phyloP scores from a whole-genome alignment of 2,797 vertebrate genomes.

The Parotocinclus haroldoi region DNA sequence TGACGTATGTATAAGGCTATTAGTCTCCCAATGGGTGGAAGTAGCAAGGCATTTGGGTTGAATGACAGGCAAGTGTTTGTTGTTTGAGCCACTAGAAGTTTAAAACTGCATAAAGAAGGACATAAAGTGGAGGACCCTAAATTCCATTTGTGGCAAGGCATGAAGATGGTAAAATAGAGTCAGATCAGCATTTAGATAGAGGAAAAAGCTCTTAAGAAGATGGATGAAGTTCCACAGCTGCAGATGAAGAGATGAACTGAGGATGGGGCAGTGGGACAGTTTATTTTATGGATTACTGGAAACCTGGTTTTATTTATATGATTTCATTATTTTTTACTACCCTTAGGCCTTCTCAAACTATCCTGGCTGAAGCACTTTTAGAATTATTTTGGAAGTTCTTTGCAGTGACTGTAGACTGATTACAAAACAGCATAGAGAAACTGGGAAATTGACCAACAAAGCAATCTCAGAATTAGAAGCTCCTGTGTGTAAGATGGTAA shows the following conservation, averaged over 20 bases:
- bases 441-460: background rate
- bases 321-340: conserved; percentile 6
- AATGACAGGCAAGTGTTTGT: conserved; percentile 8
- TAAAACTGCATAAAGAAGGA: background rate
- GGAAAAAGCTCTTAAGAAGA: conserved; percentile 18
- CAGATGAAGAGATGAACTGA: conserved; percentile 32
- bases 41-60: too few species aligned
- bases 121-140: conserved; percentile 12
- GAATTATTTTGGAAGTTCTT: background rate
- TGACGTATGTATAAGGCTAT: too few species aligned
- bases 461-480: conserved; percentile 6
- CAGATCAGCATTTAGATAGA: conserved; percentile 21
- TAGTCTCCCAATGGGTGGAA: background rate
- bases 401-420: conserved; percentile 5
- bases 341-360: conserved; percentile 6
- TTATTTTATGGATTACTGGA: conserved; percentile 14
- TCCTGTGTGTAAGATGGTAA: background rate
- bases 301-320: conserved; percentile 12
- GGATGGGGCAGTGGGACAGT: background rate
- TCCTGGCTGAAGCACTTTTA: background rate
- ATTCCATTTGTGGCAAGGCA: background rate
- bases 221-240: conserved; percentile 14
- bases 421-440: background rate
- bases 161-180: conserved; percentile 14
- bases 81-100: background rate